Conservation (phyloP, 1,140 invertebrate species). For the Ostrea denselamellosa region DNA sequence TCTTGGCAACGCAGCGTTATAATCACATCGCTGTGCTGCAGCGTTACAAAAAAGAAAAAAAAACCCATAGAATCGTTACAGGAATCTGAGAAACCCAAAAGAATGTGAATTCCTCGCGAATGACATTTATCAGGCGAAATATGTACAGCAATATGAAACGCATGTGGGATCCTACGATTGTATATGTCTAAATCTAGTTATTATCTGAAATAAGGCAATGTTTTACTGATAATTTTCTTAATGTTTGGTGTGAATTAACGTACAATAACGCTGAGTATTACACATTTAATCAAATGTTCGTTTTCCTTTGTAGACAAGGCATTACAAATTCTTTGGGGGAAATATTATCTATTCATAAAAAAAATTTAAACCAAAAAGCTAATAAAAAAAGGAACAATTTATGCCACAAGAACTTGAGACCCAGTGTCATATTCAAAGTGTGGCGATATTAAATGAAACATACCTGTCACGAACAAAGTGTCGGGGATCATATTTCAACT, state of each 20-base stretch:
- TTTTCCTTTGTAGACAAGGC: neutral
- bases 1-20: neutral
- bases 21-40: neutral
- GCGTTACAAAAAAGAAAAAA: constrained; percentile 15
- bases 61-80: constrained; percentile 1
- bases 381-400: constrained; percentile 4
- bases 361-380: neutral
- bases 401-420: constrained; percentile 9
- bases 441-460: constrained; percentile 21
- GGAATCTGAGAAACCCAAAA: constrained; percentile 5
- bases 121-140: constrained; percentile 36
- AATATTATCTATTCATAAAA: constrained; percentile 9
- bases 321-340: neutral
- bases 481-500: constrained; percentile 25
- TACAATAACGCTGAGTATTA: neutral
- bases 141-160: constrained; percentile 3
- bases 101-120: constrained; percentile 20
- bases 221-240: neutral
- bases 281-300: neutral
- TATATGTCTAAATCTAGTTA: neutral
- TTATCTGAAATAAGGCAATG: constrained; percentile 11
- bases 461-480: constrained; percentile 6
- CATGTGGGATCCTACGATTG: neutral
- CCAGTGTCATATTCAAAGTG: constrained; percentile 16
- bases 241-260: neutral